These are phyloP conservation scores for Fulica atra DNA, from an alignment of 2,113 vertebrate genomes.

Conservation along the genomic window DNA sequence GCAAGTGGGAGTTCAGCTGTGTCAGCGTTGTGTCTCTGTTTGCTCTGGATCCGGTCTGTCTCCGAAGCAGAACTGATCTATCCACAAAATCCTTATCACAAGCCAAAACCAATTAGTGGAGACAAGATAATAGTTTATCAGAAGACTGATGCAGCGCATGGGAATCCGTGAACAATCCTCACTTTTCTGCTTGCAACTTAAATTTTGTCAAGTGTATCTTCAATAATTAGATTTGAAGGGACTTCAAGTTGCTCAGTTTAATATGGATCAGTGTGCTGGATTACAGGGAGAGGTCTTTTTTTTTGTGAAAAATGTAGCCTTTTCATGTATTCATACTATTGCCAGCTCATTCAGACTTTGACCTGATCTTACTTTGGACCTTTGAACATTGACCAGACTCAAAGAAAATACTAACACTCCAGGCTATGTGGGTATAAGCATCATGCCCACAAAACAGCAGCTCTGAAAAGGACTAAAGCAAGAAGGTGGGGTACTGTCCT, in stretches of 20 bases:
- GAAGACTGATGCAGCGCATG: background rate
- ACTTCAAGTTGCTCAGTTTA: background rate
- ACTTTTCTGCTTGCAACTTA: background rate
- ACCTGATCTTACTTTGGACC: background rate
- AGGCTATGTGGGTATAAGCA: background rate
- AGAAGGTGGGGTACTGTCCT: background rate
- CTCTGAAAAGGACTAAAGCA: background rate
- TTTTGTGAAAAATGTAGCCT: background rate
- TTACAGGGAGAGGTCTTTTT: background rate
- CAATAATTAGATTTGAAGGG: background rate
- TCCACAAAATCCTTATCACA: background rate
- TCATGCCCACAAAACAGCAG: background rate
- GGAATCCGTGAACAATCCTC: background rate
- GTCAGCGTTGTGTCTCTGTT: background rate
- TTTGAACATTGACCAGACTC: background rate
- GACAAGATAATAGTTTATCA: background rate
- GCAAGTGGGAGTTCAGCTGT: background rate
- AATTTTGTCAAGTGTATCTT: background rate
- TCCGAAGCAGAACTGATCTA: background rate
- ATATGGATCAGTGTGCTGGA: fast-evolving
- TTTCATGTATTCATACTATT: background rate
- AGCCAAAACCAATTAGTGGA: background rate
- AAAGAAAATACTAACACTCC: background rate
- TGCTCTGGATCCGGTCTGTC: background rate
- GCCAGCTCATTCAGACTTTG: background rate